A percentile compares a stretch with the other conserved stretches of the same genome.
Evolutionary conservation across 2,888 invertebrate species (phyloP).

Genomic region (Philhelius pedissequus): DNA sequence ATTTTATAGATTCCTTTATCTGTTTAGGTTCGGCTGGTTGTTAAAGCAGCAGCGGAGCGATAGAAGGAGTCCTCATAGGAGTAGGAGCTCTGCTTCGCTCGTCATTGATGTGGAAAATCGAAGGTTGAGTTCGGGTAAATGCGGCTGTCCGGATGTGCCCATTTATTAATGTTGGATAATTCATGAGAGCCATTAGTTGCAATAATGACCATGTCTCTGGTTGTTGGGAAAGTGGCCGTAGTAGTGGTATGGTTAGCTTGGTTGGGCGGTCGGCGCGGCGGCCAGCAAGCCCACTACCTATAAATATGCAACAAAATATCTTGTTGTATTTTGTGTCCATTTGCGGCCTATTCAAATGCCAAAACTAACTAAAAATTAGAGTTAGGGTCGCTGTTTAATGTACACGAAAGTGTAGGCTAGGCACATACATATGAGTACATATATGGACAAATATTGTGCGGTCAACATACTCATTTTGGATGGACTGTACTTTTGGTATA

Average conservation of each 20-base stretch:
- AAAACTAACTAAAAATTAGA: conserved; percentile 57
- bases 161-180: conserved; percentile 72
- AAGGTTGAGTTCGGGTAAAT: conserved; percentile 41
- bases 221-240: not conserved
- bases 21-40: not conserved
- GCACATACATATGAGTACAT: not conserved
- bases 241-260: not conserved
- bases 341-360: conserved; percentile 63
- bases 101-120: conserved; percentile 63
- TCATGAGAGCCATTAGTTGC: conserved; percentile 74
- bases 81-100: not conserved
- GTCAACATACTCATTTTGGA: conserved; percentile 40
- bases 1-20: conserved; percentile 23
- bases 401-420: not conserved
- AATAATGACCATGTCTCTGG: conserved; percentile 70
- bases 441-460: conserved; percentile 10
- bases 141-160: conserved; percentile 59
- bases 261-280: not conserved
- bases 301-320: conserved; percentile 62
- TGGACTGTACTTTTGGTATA: conserved; percentile 1
- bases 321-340: conserved; percentile 58
- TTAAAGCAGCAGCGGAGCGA: not conserved
- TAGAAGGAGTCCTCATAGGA: not conserved
- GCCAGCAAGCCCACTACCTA: not conserved
- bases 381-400: not conserved